phyloP scores from a whole-genome alignment of 2,888 invertebrate species.

The Apotomis betuletana region DNA sequence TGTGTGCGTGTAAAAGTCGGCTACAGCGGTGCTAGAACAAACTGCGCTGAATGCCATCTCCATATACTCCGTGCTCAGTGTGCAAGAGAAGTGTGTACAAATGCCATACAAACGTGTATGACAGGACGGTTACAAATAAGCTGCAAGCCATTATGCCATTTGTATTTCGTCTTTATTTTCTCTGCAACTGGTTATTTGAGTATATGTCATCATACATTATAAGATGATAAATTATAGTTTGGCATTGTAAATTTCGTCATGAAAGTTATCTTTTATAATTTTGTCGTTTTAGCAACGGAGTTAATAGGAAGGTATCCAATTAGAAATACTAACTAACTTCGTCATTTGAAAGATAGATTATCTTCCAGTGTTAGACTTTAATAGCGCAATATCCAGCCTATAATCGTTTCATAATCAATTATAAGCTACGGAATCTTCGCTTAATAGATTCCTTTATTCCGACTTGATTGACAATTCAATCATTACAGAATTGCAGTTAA shows the following conservation, averaged over 20 bases:
- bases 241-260: neutral
- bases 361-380: neutral
- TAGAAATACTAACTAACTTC: neutral
- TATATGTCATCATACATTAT: too few species aligned
- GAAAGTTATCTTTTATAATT: neutral
- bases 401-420: neutral
- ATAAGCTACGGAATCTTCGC: constrained; percentile 9
- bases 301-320: neutral
- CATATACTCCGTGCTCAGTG: too few species aligned
- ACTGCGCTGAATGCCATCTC: too few species aligned
- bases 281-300: neutral
- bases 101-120: too few species aligned
- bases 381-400: neutral
- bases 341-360: neutral
- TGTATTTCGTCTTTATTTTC: too few species aligned
- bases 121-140: too few species aligned
- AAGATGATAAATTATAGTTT: too few species aligned
- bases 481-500: constrained; percentile 14
- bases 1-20: too few species aligned
- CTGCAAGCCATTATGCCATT: too few species aligned
- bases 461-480: constrained; percentile 19
- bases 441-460: constrained; percentile 14
- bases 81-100: too few species aligned
- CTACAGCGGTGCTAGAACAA: too few species aligned
- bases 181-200: too few species aligned